phyloP scores from a whole-genome alignment of 2,888 invertebrate genomes.

The Amiota mariae region DNA sequence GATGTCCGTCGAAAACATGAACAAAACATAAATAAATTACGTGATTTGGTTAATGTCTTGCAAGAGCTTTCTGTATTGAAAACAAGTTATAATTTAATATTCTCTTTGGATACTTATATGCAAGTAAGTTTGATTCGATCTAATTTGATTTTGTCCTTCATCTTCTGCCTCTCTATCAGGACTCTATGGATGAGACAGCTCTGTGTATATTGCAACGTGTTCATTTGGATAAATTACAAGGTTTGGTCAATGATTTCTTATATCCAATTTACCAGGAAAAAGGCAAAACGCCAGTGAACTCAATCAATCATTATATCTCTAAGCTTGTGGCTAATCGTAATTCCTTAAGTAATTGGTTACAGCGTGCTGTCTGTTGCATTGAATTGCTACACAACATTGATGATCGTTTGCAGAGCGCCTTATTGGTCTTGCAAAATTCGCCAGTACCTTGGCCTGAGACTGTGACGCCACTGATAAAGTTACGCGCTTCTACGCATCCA shows the following conservation, averaged over 20 bases:
- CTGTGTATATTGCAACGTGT: constrained; percentile 71
- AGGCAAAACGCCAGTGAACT: constrained; percentile 64
- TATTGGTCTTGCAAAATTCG: constrained; percentile 69
- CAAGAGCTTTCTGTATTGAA: constrained; percentile 70
- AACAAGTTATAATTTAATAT: constrained; percentile 68
- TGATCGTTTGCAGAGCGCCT: constrained; percentile 68
- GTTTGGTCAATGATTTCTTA: constrained; percentile 70
- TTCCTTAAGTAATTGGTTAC: constrained; percentile 69
- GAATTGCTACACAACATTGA: constrained; percentile 71
- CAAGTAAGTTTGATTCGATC: constrained; percentile 43
- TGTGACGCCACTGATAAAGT: constrained; percentile 63
- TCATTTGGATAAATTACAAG: constrained; percentile 68
- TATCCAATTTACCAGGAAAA: constrained; percentile 72
- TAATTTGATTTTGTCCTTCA: neutral
- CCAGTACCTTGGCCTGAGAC: constrained; percentile 72
- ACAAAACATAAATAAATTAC: constrained; percentile 66
- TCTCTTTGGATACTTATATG: constrained; percentile 72
- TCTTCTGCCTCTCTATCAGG: constrained; percentile 45
- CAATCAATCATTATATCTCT: constrained; percentile 68
- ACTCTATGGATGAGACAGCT: constrained; percentile 70
- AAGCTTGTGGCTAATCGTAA: constrained; percentile 67
- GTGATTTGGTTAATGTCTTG: constrained; percentile 66
- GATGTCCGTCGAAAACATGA: constrained; percentile 71
- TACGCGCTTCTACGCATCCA: constrained; percentile 72
- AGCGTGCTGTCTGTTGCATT: constrained; percentile 68